phyloP scores from a whole-genome alignment of 1,140 invertebrate genomes.

The Ctenoplectra terminalis region DNA sequence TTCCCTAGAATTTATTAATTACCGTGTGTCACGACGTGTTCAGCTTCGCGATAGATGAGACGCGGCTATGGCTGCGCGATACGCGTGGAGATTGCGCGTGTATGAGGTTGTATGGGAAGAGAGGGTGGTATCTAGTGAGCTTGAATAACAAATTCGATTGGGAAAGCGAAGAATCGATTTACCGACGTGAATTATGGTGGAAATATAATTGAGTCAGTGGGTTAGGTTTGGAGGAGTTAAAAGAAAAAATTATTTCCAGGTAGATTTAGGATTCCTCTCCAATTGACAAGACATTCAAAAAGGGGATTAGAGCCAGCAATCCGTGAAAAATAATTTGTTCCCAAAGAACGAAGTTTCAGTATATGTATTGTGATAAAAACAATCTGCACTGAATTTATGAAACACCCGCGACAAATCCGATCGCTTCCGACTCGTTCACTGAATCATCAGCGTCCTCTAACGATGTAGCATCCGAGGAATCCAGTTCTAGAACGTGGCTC shows the following conservation, averaged over 20 bases:
- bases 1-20: slow-evolving; percentile 50
- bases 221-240: no score
- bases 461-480: not conserved
- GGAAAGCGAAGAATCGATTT: no score
- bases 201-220: no score
- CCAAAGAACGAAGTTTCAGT: no score
- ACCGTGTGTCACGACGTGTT: slow-evolving; percentile 33
- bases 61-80: not conserved
- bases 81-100: not conserved
- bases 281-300: no score
- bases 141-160: not conserved
- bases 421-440: not conserved
- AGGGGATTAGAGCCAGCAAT: no score
- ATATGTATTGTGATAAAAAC: no score
- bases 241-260: no score
- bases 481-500: not conserved
- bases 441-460: not conserved
- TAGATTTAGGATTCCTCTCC: no score
- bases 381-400: not conserved
- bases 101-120: not conserved
- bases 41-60: slow-evolving; percentile 39
- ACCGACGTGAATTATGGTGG: no score
- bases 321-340: no score
- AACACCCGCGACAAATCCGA: not conserved
- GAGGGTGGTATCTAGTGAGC: not conserved